A percentile compares a stretch with the other conserved stretches of the same genome.
Evolutionary conservation across 92 coral and sea anemone species (phyloP).

Genomic region (Anthopleura xanthogrammica): DNA sequence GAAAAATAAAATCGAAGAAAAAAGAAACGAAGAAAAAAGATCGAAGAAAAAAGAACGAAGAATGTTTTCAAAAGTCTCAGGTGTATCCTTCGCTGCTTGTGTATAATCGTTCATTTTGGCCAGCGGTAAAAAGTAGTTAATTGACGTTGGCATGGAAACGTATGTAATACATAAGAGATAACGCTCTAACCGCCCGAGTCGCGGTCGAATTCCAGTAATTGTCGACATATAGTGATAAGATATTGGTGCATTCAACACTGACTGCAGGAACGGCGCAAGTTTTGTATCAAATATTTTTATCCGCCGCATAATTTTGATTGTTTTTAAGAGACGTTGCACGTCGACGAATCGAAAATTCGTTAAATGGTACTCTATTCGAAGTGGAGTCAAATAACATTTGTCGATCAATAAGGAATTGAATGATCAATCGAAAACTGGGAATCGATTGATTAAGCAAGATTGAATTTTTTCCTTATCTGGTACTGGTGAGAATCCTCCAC

Average conservation of each 20-base stretch:
- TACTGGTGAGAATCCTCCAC: not conserved
- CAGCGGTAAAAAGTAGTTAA: not conserved
- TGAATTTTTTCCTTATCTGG: not conserved
- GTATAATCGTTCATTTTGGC: not conserved
- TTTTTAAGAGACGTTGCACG: not conserved
- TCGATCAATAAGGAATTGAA: not conserved
- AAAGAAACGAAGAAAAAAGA: not conserved
- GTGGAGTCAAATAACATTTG: not conserved
- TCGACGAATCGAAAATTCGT: not conserved
- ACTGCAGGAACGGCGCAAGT: not conserved
- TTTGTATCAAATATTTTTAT: not conserved
- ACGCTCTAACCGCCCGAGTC: too few species aligned
- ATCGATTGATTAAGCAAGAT: not conserved
- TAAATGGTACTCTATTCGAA: not conserved
- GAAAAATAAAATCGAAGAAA: not conserved
- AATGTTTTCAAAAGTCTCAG: not conserved
- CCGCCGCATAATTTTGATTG: not conserved
- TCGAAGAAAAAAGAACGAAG: not conserved
- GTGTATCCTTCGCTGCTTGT: not conserved
- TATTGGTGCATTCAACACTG: too few species aligned
- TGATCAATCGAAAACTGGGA: not conserved
- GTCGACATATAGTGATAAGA: too few species aligned
- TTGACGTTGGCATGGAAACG: slow-evolving; percentile 1
- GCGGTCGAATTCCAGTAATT: too few species aligned
- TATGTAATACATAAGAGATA: not conserved